A percentile compares a stretch with the other conserved stretches of the same genome.
phyloP scores from a whole-genome alignment of 2,888 invertebrate genomes.

The Eurois occulta region DNA sequence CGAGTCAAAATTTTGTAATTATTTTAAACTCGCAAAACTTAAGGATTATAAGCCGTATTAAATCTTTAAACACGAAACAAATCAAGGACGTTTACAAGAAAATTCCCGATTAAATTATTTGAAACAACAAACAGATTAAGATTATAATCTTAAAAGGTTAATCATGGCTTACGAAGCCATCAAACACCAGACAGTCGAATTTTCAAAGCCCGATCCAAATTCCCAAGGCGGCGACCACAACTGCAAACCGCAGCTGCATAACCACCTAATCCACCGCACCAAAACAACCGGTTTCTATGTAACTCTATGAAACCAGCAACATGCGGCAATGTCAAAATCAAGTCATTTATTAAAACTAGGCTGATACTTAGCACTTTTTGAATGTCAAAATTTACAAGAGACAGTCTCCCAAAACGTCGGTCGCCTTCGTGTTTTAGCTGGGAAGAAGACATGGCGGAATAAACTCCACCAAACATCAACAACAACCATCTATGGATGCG shows the following conservation, averaged over 20 bases:
- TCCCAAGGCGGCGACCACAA: not conserved
- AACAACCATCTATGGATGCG: not conserved
- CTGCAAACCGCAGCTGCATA: not conserved
- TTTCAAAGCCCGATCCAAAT: not conserved
- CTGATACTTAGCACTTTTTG: not conserved
- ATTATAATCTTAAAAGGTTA: too few relatives aligned
- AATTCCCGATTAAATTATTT: too few relatives aligned
- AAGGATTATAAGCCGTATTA: not conserved
- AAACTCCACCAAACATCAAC: not conserved
- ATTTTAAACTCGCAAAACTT: not conserved
- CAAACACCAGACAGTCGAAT: not conserved
- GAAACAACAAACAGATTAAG: too few relatives aligned
- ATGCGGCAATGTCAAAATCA: not conserved
- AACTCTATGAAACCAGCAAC: too few relatives aligned
- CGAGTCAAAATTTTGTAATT: not conserved
- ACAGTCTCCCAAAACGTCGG: not conserved
- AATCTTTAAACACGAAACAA: not conserved
- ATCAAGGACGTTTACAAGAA: not conserved
- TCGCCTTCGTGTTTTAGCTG: not conserved
- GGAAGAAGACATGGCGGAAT: not conserved
- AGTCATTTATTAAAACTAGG: not conserved
- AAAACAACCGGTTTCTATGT: not conserved
- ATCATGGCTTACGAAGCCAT: not conserved
- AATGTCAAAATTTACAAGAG: too few relatives aligned
- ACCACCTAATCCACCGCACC: not conserved